Evolutionary conservation across 2,888 invertebrate genomes (phyloP), one percentile per base, ranked within the genome.

Genomic region (Drosophila koepferae): DNA sequence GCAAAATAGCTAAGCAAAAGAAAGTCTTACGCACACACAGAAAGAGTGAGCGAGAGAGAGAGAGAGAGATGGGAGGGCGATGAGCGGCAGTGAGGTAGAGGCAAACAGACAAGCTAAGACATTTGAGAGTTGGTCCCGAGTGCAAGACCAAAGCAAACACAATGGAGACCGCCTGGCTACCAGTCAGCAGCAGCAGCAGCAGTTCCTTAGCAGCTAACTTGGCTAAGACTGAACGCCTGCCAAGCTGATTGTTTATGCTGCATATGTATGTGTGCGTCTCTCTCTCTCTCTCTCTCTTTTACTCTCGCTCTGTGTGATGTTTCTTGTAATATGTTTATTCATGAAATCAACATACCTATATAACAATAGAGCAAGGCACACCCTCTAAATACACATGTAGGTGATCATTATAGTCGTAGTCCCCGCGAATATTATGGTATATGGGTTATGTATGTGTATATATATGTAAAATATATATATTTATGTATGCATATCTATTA

Each of bases 1-100:
- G 87, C 86, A 86, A 87, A 86, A 86, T 87, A 77, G 80, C 84
- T 79, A 73, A 74, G 68, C 63, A 48, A 82, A 78, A 77, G 77
- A 84, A 85, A 83, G 69, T 28, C 72, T 48, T 54, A 68, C 69
- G 67, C 71, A 38, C 63, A 46, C 46, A 46, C 2, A 20, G 14
- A 6, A 2, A 14, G 12, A 10, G 12, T 1, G 44, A 18, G 44
- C 10, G 38, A 38, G 38, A 5, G 38, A 14, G 38, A 9, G 38
- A 9, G 41, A n/a, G 18, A 2, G 43, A 0, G 18, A 16, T 9
- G 18, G 18, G 1, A 6, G 14, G 18, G 43, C n/a, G 2, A 3
- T 1, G 43, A 9, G 14, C 2, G 16, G 16, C 31, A 4, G 16
- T 1, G 48, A 5, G 7, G 14, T 6, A n/a, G 49, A n/a, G 20